A percentile compares a stretch with the other conserved stretches of the same genome.
Conservation (phyloP, 2,888 invertebrate genomes). For the Polymixis flavicincta region DNA sequence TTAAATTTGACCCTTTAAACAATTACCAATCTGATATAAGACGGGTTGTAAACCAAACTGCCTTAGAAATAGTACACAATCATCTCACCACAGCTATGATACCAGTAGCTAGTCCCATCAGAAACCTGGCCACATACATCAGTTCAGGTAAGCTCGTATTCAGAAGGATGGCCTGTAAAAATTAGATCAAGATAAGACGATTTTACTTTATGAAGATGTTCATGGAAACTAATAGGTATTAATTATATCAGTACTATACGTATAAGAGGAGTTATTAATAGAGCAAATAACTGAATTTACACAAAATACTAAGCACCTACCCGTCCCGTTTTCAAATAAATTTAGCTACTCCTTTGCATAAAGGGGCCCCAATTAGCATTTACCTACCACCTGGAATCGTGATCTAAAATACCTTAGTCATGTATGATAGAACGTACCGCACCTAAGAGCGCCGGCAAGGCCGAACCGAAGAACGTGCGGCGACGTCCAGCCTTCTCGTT, state of each 20-base stretch:
- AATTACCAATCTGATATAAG: neutral
- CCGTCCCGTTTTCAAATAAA: neutral
- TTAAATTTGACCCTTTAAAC: neutral
- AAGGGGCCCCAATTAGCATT: neutral
- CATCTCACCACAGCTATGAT: slow-evolving; percentile 86
- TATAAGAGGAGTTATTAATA: neutral
- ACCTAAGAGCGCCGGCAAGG: slow-evolving; percentile 88
- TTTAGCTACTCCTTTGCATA: neutral
- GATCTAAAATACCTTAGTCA: neutral
- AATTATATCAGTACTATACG: neutral
- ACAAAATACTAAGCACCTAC: neutral
- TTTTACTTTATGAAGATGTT: too few species aligned
- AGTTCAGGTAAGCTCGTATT: slow-evolving; percentile 86
- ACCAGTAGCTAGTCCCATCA: slow-evolving; percentile 89
- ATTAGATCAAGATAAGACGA: slow-evolving; percentile 1
- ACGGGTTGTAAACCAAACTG: neutral
- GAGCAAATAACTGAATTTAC: neutral
- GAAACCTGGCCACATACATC: slow-evolving; percentile 87
- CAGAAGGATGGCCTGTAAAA: slow-evolving; percentile 86
- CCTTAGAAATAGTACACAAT: neutral
- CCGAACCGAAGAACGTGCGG: slow-evolving; percentile 86
- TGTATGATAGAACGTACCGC: slow-evolving; percentile 83
- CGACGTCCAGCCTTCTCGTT: slow-evolving; percentile 91
- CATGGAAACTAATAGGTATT: neutral
- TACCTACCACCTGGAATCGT: neutral